A percentile compares a stretch with the other conserved stretches of the same genome.
phyloP scores from a whole-genome alignment of 2,797 vertebrate genomes.

The Oryzias sinensis region DNA sequence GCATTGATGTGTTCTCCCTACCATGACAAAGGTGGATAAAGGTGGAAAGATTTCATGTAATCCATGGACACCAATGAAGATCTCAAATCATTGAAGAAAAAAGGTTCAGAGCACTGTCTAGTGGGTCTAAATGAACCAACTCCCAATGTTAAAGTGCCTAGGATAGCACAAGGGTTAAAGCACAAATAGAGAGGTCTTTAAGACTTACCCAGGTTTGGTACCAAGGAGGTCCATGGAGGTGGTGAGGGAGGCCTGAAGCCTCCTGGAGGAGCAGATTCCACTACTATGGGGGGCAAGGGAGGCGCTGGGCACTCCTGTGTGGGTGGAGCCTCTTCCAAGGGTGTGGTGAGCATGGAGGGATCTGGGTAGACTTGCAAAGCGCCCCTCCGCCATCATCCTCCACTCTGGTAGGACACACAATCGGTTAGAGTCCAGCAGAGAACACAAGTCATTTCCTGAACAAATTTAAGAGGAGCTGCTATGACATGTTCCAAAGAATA shows the following conservation, averaged over 20 bases:
- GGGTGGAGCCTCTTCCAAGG: conserved; percentile 44
- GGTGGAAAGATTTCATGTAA: no score
- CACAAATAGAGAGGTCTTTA: neutral
- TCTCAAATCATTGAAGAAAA: no score
- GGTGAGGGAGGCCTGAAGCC: conserved; percentile 82
- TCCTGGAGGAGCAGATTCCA: conserved; percentile 48
- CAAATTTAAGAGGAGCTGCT: neutral
- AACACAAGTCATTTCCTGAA: neutral
- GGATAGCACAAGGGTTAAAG: no score
- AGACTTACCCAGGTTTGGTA: conserved; percentile 75
- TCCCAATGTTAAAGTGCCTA: no score
- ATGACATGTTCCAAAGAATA: neutral
- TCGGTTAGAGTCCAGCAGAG: neutral
- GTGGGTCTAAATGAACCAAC: no score
- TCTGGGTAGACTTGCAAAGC: conserved; percentile 90
- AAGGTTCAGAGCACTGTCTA: no score
- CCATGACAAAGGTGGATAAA: no score
- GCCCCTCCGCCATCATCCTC: conserved; percentile 94
- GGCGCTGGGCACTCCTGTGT: conserved; percentile 67
- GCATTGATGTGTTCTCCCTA: no score
- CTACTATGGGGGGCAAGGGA: conserved; percentile 58
- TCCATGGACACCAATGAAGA: no score
- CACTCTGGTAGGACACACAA: conserved; percentile 69
- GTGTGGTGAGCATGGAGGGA: conserved; percentile 78
- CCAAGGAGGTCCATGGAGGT: conserved; percentile 94